Percentiles rank a stretch among this genome's conserved stretches.
Conservation (phyloP, 2,113 vertebrate genomes). For the Eupsittula cactorum region DNA sequence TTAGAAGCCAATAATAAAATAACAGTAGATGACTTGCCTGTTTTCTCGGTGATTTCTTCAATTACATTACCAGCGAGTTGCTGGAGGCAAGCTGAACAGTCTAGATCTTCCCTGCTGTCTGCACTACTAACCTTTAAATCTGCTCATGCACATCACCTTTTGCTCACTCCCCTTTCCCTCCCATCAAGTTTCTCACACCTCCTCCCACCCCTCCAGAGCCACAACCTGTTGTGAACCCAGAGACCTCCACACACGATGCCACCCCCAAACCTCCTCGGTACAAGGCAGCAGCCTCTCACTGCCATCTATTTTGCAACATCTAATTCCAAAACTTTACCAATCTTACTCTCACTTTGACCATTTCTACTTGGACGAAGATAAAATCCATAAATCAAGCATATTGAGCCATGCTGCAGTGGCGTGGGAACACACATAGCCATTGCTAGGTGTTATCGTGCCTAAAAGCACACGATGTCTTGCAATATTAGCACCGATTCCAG, state of each 20-base stretch:
- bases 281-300: not conserved
- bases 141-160: not conserved
- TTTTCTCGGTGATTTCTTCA: not conserved
- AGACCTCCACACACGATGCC: not conserved
- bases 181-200: not conserved
- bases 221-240: not conserved
- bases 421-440: accelerated
- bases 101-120: not conserved
- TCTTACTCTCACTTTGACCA: not conserved
- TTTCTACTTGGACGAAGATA: not conserved
- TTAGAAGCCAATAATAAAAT: not conserved
- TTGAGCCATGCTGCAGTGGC: accelerated
- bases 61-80: not conserved
- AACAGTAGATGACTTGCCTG: not conserved
- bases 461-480: not conserved
- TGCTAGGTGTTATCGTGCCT: not conserved
- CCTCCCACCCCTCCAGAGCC: not conserved
- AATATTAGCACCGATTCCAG: not conserved
- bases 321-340: not conserved
- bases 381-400: not conserved
- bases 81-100: not conserved
- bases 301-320: not conserved
- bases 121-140: not conserved
- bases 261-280: not conserved
- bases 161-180: not conserved